Conservation (phyloP, 2,888 invertebrate genomes). For the Ethmia dodecea region DNA sequence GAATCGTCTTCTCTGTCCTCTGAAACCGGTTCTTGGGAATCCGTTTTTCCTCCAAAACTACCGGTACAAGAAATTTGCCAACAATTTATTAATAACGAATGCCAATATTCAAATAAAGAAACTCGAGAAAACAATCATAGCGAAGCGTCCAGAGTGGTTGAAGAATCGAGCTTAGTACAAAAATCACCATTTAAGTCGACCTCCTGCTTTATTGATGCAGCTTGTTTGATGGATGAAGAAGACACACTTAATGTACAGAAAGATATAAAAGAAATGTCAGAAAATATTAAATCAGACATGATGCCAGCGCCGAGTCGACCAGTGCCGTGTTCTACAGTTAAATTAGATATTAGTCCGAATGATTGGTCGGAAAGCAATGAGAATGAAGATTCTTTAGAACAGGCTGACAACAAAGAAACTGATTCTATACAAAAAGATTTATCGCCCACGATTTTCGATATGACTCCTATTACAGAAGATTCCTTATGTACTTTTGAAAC, state of each 20-base stretch:
- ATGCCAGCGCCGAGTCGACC: constrained; percentile 42
- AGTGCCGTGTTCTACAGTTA: constrained; percentile 43
- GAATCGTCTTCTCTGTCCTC: constrained; percentile 81
- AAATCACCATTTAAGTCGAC: constrained; percentile 43
- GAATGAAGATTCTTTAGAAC: constrained; percentile 63
- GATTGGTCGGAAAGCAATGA: constrained; percentile 59
- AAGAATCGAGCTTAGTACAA: constrained; percentile 34
- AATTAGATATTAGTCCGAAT: constrained; percentile 44
- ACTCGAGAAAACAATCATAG: constrained; percentile 23
- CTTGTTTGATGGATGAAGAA: constrained; percentile 84
- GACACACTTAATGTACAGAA: constrained; percentile 28
- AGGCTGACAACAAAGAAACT: constrained; percentile 42
- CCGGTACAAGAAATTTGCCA: constrained; percentile 59
- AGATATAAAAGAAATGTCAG: constrained; percentile 14
- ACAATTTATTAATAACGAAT: constrained; percentile 57
- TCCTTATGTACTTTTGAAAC: constrained; percentile 39
- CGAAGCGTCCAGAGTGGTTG: constrained; percentile 8
- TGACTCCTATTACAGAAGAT: constrained; percentile 53
- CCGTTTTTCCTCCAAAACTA: constrained; percentile 71
- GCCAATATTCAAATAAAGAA: constrained; percentile 33
- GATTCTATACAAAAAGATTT: constrained; percentile 53
- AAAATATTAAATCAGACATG: constrained; percentile 20
- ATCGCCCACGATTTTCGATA: constrained; percentile 58
- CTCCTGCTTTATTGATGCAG: constrained; percentile 87
- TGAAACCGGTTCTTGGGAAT: constrained; percentile 82